A percentile compares a stretch with the other conserved stretches of the same genome.
Evolutionary conservation across 2,888 invertebrate genomes (phyloP).

Genomic region (Cheilosia variabilis): DNA sequence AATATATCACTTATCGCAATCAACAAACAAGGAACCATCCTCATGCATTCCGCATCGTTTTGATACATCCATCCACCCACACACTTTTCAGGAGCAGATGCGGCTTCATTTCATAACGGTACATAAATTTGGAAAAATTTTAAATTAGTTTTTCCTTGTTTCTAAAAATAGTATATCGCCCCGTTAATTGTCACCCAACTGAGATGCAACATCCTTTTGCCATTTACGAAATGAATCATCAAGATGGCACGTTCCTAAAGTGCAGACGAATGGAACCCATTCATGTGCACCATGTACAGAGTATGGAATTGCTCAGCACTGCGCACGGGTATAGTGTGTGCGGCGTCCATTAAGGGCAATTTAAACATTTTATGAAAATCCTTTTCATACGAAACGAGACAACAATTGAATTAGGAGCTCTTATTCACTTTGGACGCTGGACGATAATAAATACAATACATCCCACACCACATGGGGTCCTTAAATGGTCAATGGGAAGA

Average conservation of each 20-base stretch:
- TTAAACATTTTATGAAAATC: constrained; percentile 70
- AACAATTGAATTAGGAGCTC: constrained; percentile 39
- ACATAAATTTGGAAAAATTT: constrained; percentile 72
- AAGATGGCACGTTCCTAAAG: constrained; percentile 68
- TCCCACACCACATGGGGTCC: constrained; percentile 49
- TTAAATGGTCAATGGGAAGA: neutral
- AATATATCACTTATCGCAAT: constrained; percentile 67
- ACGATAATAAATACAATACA: constrained; percentile 1
- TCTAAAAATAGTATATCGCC: constrained; percentile 62
- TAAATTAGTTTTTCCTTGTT: constrained; percentile 73
- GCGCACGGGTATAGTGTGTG: constrained; percentile 11
- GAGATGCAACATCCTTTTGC: constrained; percentile 58
- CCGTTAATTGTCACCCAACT: constrained; percentile 40
- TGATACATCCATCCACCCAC: constrained; percentile 51
- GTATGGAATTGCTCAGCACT: constrained; percentile 18
- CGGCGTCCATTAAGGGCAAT: constrained; percentile 62
- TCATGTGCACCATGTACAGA: constrained; percentile 12
- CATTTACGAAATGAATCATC: constrained; percentile 59
- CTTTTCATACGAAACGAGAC: constrained; percentile 55
- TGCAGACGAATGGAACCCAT: constrained; percentile 48
- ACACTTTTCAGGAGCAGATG: constrained; percentile 61
- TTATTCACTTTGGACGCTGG: constrained; percentile 7
- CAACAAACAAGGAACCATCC: constrained; percentile 40
- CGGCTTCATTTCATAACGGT: constrained; percentile 70
- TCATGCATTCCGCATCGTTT: constrained; percentile 29